phyloP scores from a whole-genome alignment of 1,140 invertebrate genomes.

The Drosophila simulans region DNA sequence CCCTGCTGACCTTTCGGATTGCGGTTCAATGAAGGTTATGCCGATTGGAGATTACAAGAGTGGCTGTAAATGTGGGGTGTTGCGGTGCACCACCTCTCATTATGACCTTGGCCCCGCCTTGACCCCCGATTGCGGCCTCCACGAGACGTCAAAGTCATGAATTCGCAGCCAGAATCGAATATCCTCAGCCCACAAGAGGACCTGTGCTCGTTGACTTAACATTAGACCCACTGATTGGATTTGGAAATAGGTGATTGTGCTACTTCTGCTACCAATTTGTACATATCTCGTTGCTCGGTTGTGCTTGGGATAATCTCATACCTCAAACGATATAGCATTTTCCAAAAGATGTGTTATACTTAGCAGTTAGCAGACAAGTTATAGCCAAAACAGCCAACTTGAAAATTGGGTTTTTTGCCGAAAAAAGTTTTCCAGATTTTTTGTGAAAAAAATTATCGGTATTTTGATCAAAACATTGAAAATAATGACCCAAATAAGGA shows the following conservation, averaged over 20 bases:
- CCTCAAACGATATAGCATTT: no score
- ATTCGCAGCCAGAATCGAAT: constrained; percentile 25
- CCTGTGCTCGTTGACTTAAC: background rate
- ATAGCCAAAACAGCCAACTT: no score
- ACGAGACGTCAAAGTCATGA: constrained; percentile 44
- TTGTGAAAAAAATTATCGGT: no score
- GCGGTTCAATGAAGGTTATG: constrained; percentile 9
- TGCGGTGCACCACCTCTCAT: constrained; percentile 36
- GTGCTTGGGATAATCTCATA: no score
- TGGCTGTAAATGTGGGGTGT: background rate
- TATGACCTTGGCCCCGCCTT: constrained; percentile 25
- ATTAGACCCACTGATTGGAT: constrained; percentile 10
- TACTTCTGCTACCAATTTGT: no score
- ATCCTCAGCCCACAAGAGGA: constrained; percentile 3
- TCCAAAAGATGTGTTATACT: no score
- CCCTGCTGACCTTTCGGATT: background rate
- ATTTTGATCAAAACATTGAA: no score
- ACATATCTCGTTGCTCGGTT: no score
- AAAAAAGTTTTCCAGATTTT: no score
- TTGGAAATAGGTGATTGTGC: constrained; percentile 6
- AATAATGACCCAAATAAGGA: no score
- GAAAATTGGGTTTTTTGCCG: no score
- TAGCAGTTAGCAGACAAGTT: no score
- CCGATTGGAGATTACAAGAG: constrained; percentile 8
- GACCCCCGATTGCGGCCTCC: constrained; percentile 3